Evolutionary conservation across 2,797 vertebrate species (phyloP), one percentile per base, ranked within the genome.

Genomic region (Rhinoraja longicauda): DNA sequence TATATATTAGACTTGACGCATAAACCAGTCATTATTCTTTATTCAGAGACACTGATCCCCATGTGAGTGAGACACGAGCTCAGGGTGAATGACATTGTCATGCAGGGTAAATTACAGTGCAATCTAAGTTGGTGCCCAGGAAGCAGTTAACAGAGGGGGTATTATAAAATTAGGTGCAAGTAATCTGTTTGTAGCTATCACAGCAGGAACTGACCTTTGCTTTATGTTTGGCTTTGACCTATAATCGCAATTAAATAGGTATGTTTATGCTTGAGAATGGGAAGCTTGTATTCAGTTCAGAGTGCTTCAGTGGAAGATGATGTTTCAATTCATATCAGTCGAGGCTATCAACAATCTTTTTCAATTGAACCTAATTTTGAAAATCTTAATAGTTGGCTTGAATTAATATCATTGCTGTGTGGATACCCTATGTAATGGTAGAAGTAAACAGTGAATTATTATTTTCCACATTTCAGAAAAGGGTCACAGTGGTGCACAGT

Each of bases 31-130:
- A 39, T 91, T 91, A 72, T 73, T 45, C 64, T 73, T 39, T 64
- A 10, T 73, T 53, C 62, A 24, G 45, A 21, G 24, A 32, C 88
- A 72, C 8, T 72, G 64, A 70, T 70, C 64, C n/a, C 32, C 39
- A 10, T 26, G 3, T 73, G 67, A 29, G 36, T 73, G 6, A 45
- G 70, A 3, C 53, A 29, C 70, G 53, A 73, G 0, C 21, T 29
- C 24, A 8, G 29, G 90, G 8, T 24, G 53, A 75, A 75, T 92
- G 70, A 29, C 70, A 92, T 2, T 57, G 24, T 45, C 10, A 19
- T 15, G 26, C 21, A 92, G 90, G 73, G 90, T 92, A 92, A 92
- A 75, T 92, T 73, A 57, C 70, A 75, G 5, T 73, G 39, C 32
- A 8, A 73, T 91, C 88, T 29, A 45, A 45, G 39, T 91, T 72